Evolutionary conservation across 2,797 vertebrate species (phyloP).

Genomic region (Fratercula arctica): DNA sequence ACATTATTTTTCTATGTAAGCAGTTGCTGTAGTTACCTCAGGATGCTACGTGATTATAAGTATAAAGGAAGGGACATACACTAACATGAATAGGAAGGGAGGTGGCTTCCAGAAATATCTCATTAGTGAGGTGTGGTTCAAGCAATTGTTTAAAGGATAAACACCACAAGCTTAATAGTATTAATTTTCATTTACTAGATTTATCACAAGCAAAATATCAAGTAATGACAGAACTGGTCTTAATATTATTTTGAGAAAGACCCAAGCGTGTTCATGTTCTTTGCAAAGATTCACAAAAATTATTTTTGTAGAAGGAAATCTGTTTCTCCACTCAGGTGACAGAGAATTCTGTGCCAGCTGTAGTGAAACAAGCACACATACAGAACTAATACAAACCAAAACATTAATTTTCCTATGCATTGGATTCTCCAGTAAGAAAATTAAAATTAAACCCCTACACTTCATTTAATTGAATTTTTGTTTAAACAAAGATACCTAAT

Average conservation of each 20-base stretch:
- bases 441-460: neutral
- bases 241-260: neutral
- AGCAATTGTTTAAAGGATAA: conserved; percentile 26
- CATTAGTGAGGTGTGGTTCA: conserved; percentile 21
- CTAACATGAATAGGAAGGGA: conserved; percentile 29
- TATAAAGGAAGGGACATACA: neutral
- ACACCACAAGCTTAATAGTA: neutral
- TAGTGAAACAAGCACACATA: neutral
- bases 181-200: neutral
- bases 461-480: neutral
- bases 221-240: neutral
- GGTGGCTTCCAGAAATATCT: conserved; percentile 23
- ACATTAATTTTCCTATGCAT: neutral
- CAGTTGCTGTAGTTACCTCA: neutral
- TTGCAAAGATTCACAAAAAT: neutral
- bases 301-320: neutral
- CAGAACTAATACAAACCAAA: neutral
- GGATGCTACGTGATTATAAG: neutral
- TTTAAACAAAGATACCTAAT: neutral
- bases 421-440: neutral
- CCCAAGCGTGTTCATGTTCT: neutral
- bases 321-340: neutral
- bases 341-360: neutral
- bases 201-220: neutral
- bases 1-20: neutral